Evolutionary conservation across 2,113 vertebrate genomes (phyloP), one percentile per base, ranked within the genome.

Genomic region (Panthera leo): DNA sequence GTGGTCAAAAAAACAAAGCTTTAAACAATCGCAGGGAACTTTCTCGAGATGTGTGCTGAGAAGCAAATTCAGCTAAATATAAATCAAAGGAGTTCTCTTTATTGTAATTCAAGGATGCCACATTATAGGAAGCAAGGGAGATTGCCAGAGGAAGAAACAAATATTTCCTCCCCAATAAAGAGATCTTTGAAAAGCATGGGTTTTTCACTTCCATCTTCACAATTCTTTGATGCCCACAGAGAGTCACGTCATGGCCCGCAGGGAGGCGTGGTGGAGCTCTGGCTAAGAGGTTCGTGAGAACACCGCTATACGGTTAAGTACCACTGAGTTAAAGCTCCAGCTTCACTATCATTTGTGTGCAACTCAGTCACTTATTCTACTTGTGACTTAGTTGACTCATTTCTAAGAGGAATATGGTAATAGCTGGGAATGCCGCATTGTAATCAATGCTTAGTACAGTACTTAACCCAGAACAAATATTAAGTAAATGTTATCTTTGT

Each of bases 21-120:
- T 96, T 95, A 68, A 97, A 95, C 53, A 96, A 84, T 92, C 85
- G 55, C 29, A 84, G 31, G 21, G 51, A 84, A 86, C 65, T n/a
- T 93, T 97, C 53, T 78, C 2, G 55, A 79, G 61, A 84, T 4
- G 1, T 89, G 63, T 63, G 63, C 73, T 87, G 79, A 70, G 75
- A 95, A 97, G 55, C 45, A 89, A 94, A 87, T 89, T 92, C 36
- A 75, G 68, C 67, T 91, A 96, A 95, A 83, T 93, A 89, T 89
- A 94, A 95, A 93, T 85, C 85, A 93, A 91, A 95, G 31, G 12
- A 48, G 4, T 83, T 94, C 21, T 78, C 58, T 75, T 95, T 85
- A 91, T 73, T 91, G 23, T 86, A 87, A 78, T 92, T 76, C 45
- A 83, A 73, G 67, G 58, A 68, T 36, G 14, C n/a, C 87, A 31